A percentile compares a stretch with the other conserved stretches of the same genome.
These are phyloP conservation scores for Turritopsis rubra DNA, from an alignment of 30 jellyfish, hydroid and myxozoan species.

Conservation along the genomic window DNA sequence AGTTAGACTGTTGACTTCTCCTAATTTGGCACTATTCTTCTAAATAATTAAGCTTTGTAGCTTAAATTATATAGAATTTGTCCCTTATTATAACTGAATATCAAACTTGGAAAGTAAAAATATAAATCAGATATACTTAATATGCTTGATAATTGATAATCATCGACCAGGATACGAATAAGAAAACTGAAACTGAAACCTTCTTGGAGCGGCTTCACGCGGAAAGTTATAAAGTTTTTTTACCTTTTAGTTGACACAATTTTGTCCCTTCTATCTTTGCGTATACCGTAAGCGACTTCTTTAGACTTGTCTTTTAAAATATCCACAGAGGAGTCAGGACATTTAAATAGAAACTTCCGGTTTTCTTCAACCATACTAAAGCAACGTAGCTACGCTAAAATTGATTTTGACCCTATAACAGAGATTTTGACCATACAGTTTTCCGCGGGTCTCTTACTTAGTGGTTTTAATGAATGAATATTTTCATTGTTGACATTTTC, in stretches of 20 bases:
- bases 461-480: neutral
- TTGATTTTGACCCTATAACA: neutral
- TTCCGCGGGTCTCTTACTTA: neutral
- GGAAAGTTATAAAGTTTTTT: no score
- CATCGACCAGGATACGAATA: no score
- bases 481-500: neutral
- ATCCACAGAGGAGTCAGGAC: neutral
- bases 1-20: no score
- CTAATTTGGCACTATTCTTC: no score
- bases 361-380: conserved; percentile 6
- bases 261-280: neutral
- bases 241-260: conserved; percentile 1
- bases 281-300: neutral
- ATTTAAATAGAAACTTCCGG: neutral
- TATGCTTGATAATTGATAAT: no score
- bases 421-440: neutral
- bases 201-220: no score
- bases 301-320: neutral
- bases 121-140: no score
- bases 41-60: no score
- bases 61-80: no score
- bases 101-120: no score
- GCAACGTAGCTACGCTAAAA: neutral
- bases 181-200: no score
- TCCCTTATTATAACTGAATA: no score